Base-by-base conservation (phyloP, 2,113 vertebrate genomes). In the Dasyurus viverrinus region DNA sequence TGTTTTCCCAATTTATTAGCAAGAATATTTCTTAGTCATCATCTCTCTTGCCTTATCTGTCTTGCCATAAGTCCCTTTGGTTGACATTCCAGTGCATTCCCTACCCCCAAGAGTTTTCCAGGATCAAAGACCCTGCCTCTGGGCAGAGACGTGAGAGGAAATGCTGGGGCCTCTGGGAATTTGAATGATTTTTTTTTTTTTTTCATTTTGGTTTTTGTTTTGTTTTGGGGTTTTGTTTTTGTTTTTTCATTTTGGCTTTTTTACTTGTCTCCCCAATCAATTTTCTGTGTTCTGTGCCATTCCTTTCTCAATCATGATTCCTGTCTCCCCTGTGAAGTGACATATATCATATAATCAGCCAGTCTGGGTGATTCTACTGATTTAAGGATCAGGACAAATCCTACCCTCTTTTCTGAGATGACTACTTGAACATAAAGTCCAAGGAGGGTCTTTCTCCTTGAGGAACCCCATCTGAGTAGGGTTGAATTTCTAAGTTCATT, bases 91-190 rank as follows among this genome's bases (percentile, higher is more conserved):
- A 54, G 60, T 90, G 95, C 94, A 93, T 93, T 95, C 84, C 92
- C 46, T 93, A 90, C 93, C 36, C 92, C 97, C 93, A 93, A 89
- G 91, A 47, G 89, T 93, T 76, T 93, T 92, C 52, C 76, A 93
- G 95, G 89, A 94, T 95, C 93, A 95, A 1, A 47, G 91, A 95
- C 96, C 93, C 96, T 97, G 93, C 96, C 95, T 84, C 93, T 96
- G 97, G 96, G 95, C 95, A 97, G 95, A 97, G 98, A 97, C 97
- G 97, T 93, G 97, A 98, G 98, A 98, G 98, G 98, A 98, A 98
- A 98, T 98, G 98, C 97, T 96, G 97, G 98, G 94, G 97, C 97
- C 92, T 97, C 93, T 95, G 97, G 96, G 95, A 97, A 76, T 97
- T 96, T 96, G 95, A 93, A 96, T 96, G 93, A 96, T 96, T 96